Base-by-base conservation (phyloP, 1,140 invertebrate genomes). In the Zelostemma sp. region DNA sequence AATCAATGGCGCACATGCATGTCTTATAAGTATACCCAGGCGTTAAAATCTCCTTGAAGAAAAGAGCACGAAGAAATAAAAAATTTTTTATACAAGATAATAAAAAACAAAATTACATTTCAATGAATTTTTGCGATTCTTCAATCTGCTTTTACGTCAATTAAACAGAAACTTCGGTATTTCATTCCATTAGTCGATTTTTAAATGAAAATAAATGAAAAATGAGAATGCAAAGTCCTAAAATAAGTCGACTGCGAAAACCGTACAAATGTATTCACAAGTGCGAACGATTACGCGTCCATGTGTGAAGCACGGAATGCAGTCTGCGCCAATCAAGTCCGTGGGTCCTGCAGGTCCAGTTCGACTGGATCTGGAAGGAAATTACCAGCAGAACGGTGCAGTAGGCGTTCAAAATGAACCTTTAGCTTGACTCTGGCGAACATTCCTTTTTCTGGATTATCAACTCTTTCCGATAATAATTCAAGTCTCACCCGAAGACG, bases 261-360 rank as follows among this genome's bases (percentile, higher is more conserved):
- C 18, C 14, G 9, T 19, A n/a, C 25, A 47, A 47, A 47, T 47
- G 18, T 19, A 21, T 47, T 47, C 18, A 47, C 28, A 31, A 6
- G 28, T 11, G 28, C 11, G 28, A 31, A 31, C 28, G 28, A 49
- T 49, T 25, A 49, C 47, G n/a, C 21, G 47, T 31, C 19, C 17
- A 28, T 21, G 47, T 49, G 47, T 31, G 47, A 49, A 49, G 19
- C 19, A 8, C 21, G 47, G 47, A 49, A 49, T 49, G 47, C 19
- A 49, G 47, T 49, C 25, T 49, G 47, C 21, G 19, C 47, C 47
- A 49, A 49, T 49, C 21, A 49, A 49, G 21, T 31, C n/a, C 8
- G 21, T 19, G 47, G 47, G 47, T 49, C 21, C 47, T 49, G 47
- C 47, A 49, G 21, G 47, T 49, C 47, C 47, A 49, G 47, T 49